A percentile compares a stretch with the other conserved stretches of the same genome.
phyloP scores from a whole-genome alignment of 2,113 vertebrate species.

The Phylloscopus trochiloides region DNA sequence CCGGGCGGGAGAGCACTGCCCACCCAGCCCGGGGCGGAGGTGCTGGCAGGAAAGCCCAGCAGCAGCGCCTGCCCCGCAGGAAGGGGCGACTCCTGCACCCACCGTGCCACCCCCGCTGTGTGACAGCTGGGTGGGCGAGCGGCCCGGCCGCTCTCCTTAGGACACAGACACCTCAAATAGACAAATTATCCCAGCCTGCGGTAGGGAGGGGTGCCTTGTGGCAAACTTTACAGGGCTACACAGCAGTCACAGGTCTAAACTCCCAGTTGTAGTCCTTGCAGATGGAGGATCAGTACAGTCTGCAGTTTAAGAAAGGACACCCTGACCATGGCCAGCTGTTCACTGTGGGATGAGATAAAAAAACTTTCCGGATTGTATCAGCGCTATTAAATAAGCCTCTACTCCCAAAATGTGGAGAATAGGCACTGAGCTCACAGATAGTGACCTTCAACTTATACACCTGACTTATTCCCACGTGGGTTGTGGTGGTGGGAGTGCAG shows the following conservation, averaged over 20 bases:
- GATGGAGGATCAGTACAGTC: neutral
- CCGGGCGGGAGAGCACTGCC: neutral
- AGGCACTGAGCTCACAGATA: neutral
- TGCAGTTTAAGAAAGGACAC: neutral
- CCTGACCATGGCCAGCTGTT: neutral
- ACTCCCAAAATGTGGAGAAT: neutral
- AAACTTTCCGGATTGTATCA: neutral
- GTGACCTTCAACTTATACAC: neutral
- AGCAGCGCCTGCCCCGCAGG: rapidly evolving
- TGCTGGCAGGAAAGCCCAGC: rapidly evolving
- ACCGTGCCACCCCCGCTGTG: rapidly evolving
- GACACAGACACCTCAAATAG: neutral
- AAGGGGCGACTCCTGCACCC: rapidly evolving
- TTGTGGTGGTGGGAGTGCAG: neutral
- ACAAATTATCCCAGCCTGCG: neutral
- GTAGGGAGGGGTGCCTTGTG: rapidly evolving
- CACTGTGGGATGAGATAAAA: neutral
- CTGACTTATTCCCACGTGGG: neutral
- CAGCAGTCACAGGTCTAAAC: neutral
- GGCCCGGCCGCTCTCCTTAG: rapidly evolving
- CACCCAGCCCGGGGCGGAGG: neutral
- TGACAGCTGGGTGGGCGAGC: neutral
- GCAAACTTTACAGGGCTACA: neutral
- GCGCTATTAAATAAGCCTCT: neutral
- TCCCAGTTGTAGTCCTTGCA: neutral